Percentiles rank a stretch among this genome's conserved stretches.
Evolutionary conservation across 2,888 invertebrate species (phyloP).

Genomic region (Odontothrips loti): DNA sequence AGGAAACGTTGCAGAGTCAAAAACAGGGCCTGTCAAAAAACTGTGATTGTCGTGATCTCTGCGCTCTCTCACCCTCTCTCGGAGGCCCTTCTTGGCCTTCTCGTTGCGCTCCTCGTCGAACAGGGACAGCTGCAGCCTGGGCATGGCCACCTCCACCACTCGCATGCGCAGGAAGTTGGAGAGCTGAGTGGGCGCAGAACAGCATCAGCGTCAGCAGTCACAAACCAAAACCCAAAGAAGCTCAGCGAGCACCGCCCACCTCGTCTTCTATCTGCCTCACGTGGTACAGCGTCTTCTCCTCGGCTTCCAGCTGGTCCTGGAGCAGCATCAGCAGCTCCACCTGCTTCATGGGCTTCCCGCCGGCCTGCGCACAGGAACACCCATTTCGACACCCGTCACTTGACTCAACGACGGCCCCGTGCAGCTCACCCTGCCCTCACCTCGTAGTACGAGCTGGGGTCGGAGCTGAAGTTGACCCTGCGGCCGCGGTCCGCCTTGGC

Average conservation of each 20-base stretch:
- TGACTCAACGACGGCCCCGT: neutral
- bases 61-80: constrained; percentile 51
- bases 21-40: too few relatives aligned
- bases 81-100: constrained; percentile 52
- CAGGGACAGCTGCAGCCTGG: constrained; percentile 51
- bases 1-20: constrained; percentile 23
- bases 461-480: constrained; percentile 59
- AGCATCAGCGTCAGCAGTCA: neutral
- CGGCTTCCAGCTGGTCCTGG: constrained; percentile 58
- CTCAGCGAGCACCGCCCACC: too few relatives aligned
- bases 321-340: constrained; percentile 61
- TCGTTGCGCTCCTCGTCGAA: constrained; percentile 56
- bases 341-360: constrained; percentile 56
- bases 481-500: constrained; percentile 66
- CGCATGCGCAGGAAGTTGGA: constrained; percentile 45
- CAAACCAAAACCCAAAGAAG: neutral
- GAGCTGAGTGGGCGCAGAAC: neutral
- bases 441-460: constrained; percentile 61
- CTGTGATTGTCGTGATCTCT: too few relatives aligned
- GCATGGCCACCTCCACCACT: constrained; percentile 49
- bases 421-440: constrained; percentile 46
- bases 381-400: neutral
- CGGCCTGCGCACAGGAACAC: constrained; percentile 56
- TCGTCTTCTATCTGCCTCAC: constrained; percentile 52
- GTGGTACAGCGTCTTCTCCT: constrained; percentile 55